Evolutionary conservation across 2,888 invertebrate species (phyloP), one percentile per base, ranked within the genome.

Genomic region (Drosophila villosipedis): DNA sequence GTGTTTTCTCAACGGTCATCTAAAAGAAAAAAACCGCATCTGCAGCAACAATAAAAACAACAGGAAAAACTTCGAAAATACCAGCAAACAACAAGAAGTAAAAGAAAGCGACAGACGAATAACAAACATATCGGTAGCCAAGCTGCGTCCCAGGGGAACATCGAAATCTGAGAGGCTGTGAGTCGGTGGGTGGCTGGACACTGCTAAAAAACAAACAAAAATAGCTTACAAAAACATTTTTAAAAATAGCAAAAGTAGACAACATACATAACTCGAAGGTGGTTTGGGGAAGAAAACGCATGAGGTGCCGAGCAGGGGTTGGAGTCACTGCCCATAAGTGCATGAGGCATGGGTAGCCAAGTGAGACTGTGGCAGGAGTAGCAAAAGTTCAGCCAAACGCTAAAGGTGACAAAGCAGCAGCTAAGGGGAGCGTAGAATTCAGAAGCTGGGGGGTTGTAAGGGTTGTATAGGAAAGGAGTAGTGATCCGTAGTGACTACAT

Each of bases 1-100:
- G 89, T 89, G 89, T 83, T 89, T 76, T 75, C 91, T 84, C 90
- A 77, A 75, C 80, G 74, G 62, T 50, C 60, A 84, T 80, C 90
- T 86, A 89, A 91, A 87, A 87, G 82, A 90, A 90, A 91, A 91
- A 81, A 61, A 88, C 78, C 75, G 68, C 61, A 69, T 35, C 52
- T 52, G 58, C 61, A 72, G 55, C 66, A 75, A 30, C 62, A 70
- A 63, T 53, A 74, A 28, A 55, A 68, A 39, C 58, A 65, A n/a
- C 41, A 62, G 9, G 39, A 54, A 64, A 53, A 67, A 49, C 66
- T 60, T 28, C 69, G 43, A 57, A 79, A 70, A 77, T 43, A 61
- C 57, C 64, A 72, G 43, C 70, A 62, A 67, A 58, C 75, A 84
- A 89, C 71, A 89, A 76, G 82, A 89, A 74, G 68, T 59, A 89